Evolutionary conservation across 2,888 invertebrate species (phyloP).

Genomic region (Rotaria magnacalcarata): DNA sequence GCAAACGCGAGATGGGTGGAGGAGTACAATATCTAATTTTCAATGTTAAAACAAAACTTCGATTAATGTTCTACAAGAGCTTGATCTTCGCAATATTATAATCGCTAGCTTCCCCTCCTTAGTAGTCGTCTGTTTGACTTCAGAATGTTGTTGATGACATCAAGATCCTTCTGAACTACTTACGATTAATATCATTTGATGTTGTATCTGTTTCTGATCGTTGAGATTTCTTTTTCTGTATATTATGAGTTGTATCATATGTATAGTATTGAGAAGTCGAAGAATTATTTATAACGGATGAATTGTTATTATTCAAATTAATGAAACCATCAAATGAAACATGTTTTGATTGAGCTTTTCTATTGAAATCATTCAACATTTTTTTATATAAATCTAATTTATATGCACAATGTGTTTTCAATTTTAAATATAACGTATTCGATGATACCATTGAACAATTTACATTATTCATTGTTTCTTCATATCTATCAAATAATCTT

Average conservation of each 20-base stretch:
- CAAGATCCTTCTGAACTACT: background rate
- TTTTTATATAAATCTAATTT: background rate
- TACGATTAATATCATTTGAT: background rate
- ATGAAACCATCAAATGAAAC: constrained; percentile 10
- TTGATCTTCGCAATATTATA: too few species aligned
- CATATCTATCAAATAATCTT: background rate
- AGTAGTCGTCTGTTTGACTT: too few species aligned
- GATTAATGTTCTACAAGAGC: too few species aligned
- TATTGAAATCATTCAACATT: background rate
- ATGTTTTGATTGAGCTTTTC: background rate
- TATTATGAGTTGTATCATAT: background rate
- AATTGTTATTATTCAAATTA: background rate
- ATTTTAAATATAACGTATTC: background rate
- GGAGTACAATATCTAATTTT: too few species aligned
- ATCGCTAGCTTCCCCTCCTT: too few species aligned
- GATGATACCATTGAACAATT: background rate
- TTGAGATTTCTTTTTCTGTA: background rate
- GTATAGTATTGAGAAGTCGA: background rate
- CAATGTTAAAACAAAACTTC: too few species aligned
- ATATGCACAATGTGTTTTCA: background rate
- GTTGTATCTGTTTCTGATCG: background rate
- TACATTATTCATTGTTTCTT: background rate
- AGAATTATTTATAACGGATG: background rate
- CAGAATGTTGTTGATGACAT: too few species aligned
- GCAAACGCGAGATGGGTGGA: too few species aligned